Percentiles rank a stretch among this genome's conserved stretches.
Conservation (phyloP, 2,113 vertebrate genomes). For the Psettodes erumei region DNA sequence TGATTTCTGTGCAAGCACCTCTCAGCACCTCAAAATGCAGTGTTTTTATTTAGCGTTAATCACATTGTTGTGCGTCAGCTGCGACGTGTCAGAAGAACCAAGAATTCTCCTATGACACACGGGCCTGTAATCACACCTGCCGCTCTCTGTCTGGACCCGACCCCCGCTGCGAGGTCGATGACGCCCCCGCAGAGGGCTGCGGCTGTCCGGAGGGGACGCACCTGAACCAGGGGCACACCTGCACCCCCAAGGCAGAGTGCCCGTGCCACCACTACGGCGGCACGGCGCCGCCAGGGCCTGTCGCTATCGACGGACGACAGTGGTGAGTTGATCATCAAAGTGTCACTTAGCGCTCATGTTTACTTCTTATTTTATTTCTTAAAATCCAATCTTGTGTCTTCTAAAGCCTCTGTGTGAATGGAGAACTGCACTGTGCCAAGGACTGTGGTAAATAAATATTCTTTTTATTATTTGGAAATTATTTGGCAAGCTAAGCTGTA, state of each 20-base stretch:
- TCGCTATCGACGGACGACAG: constrained; percentile 64
- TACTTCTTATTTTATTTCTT: too few species aligned
- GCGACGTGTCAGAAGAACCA: constrained; percentile 70
- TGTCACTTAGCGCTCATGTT: too few species aligned
- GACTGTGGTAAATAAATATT: constrained; percentile 66
- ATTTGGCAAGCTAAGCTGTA: too few species aligned
- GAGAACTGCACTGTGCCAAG: constrained; percentile 67
- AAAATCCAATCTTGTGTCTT: constrained; percentile 15
- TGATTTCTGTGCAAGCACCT: background rate
- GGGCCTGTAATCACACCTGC: constrained; percentile 78
- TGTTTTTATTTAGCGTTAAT: background rate
- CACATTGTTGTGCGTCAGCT: constrained; percentile 54
- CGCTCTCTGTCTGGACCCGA: constrained; percentile 69
- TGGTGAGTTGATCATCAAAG: constrained; percentile 71
- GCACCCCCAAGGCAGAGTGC: constrained; percentile 66
- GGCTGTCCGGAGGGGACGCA: constrained; percentile 75
- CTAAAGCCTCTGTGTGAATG: constrained; percentile 76
- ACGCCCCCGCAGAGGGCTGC: constrained; percentile 78
- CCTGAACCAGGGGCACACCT: constrained; percentile 56
- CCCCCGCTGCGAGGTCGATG: constrained; percentile 60
- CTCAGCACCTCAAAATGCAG: background rate
- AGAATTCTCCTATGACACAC: constrained; percentile 67
- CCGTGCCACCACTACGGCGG: constrained; percentile 48
- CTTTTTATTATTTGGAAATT: background rate
- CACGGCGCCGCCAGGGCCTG: constrained; percentile 47